These are phyloP conservation scores for Dicranocentrus wangi DNA, from an alignment of 2,888 invertebrate genomes.

Conservation along the genomic window DNA sequence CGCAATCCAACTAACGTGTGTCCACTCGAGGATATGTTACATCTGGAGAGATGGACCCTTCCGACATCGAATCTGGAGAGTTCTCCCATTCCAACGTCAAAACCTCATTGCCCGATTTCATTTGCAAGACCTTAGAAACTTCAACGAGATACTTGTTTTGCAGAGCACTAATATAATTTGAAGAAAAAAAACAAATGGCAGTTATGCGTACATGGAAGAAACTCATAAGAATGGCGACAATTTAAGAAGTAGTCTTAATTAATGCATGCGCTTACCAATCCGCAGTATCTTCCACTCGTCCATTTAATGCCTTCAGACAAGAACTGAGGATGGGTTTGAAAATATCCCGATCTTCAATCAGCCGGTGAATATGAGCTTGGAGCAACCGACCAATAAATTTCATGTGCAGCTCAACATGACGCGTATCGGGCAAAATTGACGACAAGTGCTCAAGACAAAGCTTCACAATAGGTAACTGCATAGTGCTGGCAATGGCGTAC, in stretches of 20 bases:
- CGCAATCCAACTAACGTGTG: too few relatives aligned
- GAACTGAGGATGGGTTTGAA: constrained; percentile 42
- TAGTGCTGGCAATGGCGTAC: constrained; percentile 81
- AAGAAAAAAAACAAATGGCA: not conserved
- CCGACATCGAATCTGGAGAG: too few relatives aligned
- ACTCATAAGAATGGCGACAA: not conserved
- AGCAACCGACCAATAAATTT: constrained; percentile 85
- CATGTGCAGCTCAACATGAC: constrained; percentile 91
- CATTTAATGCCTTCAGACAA: constrained; percentile 37
- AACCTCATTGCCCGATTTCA: too few relatives aligned
- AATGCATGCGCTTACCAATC: constrained; percentile 45
- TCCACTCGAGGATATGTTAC: too few relatives aligned
- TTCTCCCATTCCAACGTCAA: too few relatives aligned
- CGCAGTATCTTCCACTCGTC: constrained; percentile 24
- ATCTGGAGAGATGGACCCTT: too few relatives aligned
- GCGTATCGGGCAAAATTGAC: constrained; percentile 83
- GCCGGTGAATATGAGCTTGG: constrained; percentile 76
- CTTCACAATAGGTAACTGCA: constrained; percentile 82
- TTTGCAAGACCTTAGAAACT: constrained; percentile 26
- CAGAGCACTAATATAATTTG: constrained; percentile 18
- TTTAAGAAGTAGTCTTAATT: not conserved
- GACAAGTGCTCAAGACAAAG: constrained; percentile 79
- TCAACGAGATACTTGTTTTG: constrained; percentile 49
- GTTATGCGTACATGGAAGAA: not conserved
- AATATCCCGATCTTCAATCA: constrained; percentile 46